Conservation (phyloP, 2,797 vertebrate genomes). For the Acanthopagrus latus region DNA sequence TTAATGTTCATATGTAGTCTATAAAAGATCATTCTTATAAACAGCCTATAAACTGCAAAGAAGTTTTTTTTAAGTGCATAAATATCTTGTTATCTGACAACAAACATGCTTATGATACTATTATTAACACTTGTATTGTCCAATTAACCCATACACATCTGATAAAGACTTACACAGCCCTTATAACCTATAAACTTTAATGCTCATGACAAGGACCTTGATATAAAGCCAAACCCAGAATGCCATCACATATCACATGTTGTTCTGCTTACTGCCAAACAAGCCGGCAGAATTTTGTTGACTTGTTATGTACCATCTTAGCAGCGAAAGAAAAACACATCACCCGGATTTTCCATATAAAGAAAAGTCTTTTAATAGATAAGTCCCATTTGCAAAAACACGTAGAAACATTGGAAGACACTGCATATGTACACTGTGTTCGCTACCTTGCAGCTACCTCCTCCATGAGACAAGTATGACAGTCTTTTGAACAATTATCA, state of each 20-base stretch:
- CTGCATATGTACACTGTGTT: slow-evolving; percentile 80
- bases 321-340: slow-evolving; percentile 44
- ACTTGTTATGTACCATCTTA: not conserved
- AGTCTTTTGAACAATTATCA: slow-evolving; percentile 67
- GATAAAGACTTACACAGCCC: no score
- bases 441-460: slow-evolving; percentile 82
- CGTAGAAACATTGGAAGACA: slow-evolving; percentile 83
- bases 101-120: no score
- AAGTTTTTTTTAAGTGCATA: no score
- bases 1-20: no score
- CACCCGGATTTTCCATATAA: slow-evolving; percentile 61
- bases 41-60: no score
- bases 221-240: not conserved
- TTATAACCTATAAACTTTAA: no score
- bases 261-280: not conserved
- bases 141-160: no score
- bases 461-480: slow-evolving; percentile 73
- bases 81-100: no score
- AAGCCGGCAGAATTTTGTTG: not conserved
- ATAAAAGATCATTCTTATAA: no score
- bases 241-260: not conserved
- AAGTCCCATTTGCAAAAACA: slow-evolving; percentile 83
- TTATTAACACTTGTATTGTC: no score
- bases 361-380: slow-evolving; percentile 82
- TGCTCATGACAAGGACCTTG: no score